Conservation (phyloP, 2,113 vertebrate species). For the Festucalex cinctus region DNA sequence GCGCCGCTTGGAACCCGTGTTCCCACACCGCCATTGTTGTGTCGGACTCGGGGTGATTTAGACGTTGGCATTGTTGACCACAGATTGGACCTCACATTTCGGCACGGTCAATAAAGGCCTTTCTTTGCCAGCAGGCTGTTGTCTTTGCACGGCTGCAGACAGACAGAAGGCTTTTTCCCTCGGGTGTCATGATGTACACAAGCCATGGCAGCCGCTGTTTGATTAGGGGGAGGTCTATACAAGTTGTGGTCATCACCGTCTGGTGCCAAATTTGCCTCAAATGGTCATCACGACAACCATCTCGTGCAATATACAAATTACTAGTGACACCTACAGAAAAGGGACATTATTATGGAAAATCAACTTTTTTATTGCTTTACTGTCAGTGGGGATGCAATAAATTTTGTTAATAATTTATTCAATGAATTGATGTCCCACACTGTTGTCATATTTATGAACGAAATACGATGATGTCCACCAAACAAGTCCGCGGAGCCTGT, state of each 20-base stretch:
- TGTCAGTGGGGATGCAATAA: no score
- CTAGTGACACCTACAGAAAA: neutral
- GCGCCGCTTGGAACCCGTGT: neutral
- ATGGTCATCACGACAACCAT: conserved; percentile 6
- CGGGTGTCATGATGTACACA: conserved; percentile 44
- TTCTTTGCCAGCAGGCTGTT: conserved; percentile 42
- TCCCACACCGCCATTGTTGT: neutral
- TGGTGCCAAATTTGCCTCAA: conserved; percentile 17
- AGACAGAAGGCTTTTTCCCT: conserved; percentile 31
- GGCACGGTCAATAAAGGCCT: conserved; percentile 61
- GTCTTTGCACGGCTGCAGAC: conserved; percentile 35
- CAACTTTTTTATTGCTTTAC: no score
- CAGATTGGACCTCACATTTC: conserved; percentile 50
- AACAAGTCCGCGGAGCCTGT: no score
- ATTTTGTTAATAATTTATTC: no score
- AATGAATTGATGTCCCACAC: no score
- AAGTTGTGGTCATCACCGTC: conserved; percentile 13
- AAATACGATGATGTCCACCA: no score
- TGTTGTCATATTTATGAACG: no score
- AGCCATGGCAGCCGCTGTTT: conserved; percentile 20
- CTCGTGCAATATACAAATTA: neutral
- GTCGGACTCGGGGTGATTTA: conserved; percentile 35
- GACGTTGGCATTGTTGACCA: conserved; percentile 46
- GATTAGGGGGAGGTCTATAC: conserved; percentile 5
- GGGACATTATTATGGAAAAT: no score